phyloP scores from a whole-genome alignment of 2,888 invertebrate species.

The Sminthurides aquaticus region DNA sequence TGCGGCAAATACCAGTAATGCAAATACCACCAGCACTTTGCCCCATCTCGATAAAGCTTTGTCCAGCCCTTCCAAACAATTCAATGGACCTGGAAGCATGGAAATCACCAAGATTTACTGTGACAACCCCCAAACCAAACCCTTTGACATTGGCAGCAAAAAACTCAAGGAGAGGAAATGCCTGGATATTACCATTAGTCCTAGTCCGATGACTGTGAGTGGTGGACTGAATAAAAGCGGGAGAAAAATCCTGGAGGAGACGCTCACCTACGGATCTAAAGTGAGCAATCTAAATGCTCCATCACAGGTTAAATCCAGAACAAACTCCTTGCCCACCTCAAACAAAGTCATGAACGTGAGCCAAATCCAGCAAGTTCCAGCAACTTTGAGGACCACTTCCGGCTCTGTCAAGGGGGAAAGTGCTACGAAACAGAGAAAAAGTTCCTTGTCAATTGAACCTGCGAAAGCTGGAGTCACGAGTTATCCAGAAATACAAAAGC shows the following conservation, averaged over 20 bases:
- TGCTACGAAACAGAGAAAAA: slow-evolving; percentile 25
- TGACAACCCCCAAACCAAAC: slow-evolving; percentile 8
- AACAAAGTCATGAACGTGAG: slow-evolving; percentile 28
- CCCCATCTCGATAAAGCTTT: slow-evolving; percentile 2
- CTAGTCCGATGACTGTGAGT: background rate
- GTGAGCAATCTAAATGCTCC: slow-evolving; percentile 21
- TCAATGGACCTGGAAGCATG: slow-evolving; percentile 43
- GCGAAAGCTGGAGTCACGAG: slow-evolving; percentile 20
- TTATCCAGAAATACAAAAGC: background rate
- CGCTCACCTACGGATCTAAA: slow-evolving; percentile 19
- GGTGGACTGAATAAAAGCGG: background rate
- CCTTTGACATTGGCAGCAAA: slow-evolving; percentile 24
- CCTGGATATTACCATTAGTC: slow-evolving; percentile 42
- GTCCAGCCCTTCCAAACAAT: slow-evolving; percentile 32
- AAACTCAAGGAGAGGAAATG: slow-evolving; percentile 42
- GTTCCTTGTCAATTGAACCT: slow-evolving; percentile 28
- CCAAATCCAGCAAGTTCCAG: slow-evolving; percentile 12
- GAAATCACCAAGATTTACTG: slow-evolving; percentile 42
- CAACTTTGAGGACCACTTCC: slow-evolving; percentile 8
- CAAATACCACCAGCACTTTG: slow-evolving; percentile 30
- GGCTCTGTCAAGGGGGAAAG: slow-evolving; percentile 23
- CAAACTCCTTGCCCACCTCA: slow-evolving; percentile 21
- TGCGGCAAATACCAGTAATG: slow-evolving; percentile 23
- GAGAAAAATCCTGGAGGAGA: slow-evolving; percentile 28
- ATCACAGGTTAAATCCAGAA: slow-evolving; percentile 20